Evolutionary conservation across 2,888 invertebrate genomes (phyloP).

Genomic region (Linnaemya tessellans): DNA sequence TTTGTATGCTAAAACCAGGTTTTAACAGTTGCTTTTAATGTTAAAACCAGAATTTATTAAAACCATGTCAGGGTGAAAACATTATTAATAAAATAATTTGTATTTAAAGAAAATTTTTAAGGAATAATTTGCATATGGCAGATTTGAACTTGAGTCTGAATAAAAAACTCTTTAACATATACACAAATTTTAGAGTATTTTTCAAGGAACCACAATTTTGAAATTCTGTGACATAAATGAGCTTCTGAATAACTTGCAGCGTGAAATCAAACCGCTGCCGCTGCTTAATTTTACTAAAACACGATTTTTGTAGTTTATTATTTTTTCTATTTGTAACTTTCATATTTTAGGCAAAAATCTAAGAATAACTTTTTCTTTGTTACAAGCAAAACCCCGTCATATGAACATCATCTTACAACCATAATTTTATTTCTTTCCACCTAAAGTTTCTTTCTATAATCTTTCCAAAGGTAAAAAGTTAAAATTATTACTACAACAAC

Average conservation of each 20-base stretch:
- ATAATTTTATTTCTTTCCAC: constrained; percentile 14
- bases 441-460: background rate
- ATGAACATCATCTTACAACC: background rate
- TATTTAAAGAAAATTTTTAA: too few species aligned
- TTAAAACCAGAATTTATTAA: too few species aligned
- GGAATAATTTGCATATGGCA: too few species aligned
- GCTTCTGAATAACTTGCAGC: background rate
- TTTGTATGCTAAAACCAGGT: too few species aligned
- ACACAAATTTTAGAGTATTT: too few species aligned
- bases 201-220: too few species aligned
- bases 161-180: too few species aligned
- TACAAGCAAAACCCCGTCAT: constrained; percentile 10
- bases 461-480: constrained; percentile 39
- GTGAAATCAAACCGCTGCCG: background rate
- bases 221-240: too few species aligned
- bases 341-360: constrained; percentile 16
- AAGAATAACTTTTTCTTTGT: background rate
- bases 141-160: too few species aligned
- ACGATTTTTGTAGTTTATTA: background rate
- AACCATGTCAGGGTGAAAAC: too few species aligned
- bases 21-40: too few species aligned
- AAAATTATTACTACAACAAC: constrained; percentile 41
- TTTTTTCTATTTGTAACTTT: background rate
- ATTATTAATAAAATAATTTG: too few species aligned
- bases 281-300: background rate